Evolutionary conservation across 2,888 invertebrate species (phyloP), one percentile per base, ranked within the genome.

Genomic region (Dasypogon diadema): DNA sequence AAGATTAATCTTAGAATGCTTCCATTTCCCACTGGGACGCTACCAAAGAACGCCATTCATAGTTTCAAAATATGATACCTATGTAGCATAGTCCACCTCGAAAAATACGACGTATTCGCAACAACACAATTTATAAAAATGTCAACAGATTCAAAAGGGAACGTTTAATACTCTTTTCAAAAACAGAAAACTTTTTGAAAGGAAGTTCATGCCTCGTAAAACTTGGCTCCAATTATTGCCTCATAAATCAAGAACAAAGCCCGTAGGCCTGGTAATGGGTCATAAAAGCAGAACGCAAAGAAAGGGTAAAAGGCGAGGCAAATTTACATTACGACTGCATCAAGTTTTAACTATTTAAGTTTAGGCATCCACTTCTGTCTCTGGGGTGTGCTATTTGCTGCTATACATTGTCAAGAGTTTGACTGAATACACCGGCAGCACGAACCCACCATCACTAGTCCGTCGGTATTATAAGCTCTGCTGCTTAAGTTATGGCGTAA

Each of bases 211-310:
- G 51, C 2, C 51, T 16, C 22, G 16, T 18, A 51, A 16, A 51
- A 51, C 51, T 51, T 51, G 51, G 16, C 51, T 51, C 12, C 51
- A 51, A 51, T 51, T 51, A 51, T 51, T 51, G 51, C 51, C 4
- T 51, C 51, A 51, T 51, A 51, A 51, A 51, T 51, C 51, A 51
- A 18, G 6, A 51, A 16, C 18, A 51, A 51, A 51, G 18, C 51
- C 18, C 51, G 3, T 21, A 5, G 51, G 6, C 6, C 18, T 18
- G 8, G 51, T 18, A 51, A 18, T 51, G 12, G 51, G 51, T 51
- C 51, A 21, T 51, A 51, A 51, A 51, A 51, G 18, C 51, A 16
- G 22, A 21, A 21, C 51, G 6, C n/a, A n/a, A n/a, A n/a, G n/a
- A 21, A 51, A 51, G 51, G 51, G 18, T 51, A 21, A 5, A 51